A percentile compares a stretch with the other conserved stretches of the same genome.
Conservation (phyloP, 2,113 vertebrate genomes). For the Chascanopsetta lugubris region DNA sequence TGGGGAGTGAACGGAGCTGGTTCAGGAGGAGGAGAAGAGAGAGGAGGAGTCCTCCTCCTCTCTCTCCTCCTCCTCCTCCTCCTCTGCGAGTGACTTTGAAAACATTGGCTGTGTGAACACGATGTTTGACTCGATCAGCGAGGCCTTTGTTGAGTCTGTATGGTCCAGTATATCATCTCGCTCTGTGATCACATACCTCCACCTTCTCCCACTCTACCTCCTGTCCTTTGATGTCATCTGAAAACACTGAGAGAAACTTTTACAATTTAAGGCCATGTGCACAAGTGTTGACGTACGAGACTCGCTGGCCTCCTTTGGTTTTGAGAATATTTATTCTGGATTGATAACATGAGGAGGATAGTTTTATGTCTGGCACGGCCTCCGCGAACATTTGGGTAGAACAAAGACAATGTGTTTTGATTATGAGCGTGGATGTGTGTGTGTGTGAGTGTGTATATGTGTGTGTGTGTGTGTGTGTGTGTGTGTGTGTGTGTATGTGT, state of each 20-base stretch:
- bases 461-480: conserved; percentile 20
- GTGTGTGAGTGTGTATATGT: conserved; percentile 12
- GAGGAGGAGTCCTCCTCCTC: too few relatives aligned
- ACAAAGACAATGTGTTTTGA: conserved; percentile 65
- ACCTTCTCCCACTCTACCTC: conserved; percentile 2
- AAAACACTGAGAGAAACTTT: conserved; percentile 25
- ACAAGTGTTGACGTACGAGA: conserved; percentile 5
- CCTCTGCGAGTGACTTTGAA: conserved; percentile 16
- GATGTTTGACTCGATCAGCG: conserved; percentile 20
- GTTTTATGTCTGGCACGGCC: conserved; percentile 44
- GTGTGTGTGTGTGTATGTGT: conserved; percentile 11
- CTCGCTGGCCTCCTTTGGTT: neutral
- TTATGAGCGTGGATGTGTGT: conserved; percentile 22
- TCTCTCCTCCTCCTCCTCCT: too few relatives aligned
- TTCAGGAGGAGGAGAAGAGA: too few relatives aligned
- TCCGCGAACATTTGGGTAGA: conserved; percentile 65
- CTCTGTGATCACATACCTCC: neutral
- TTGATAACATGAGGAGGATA: conserved; percentile 37
- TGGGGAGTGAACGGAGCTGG: conserved; percentile 8
- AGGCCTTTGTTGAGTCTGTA: neutral
- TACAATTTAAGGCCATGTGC: conserved; percentile 26
- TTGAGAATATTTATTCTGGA: conserved; percentile 28
- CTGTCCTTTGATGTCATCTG: conserved; percentile 21
- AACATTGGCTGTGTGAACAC: conserved; percentile 13
- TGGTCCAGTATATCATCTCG: neutral